These are phyloP conservation scores for Hemicentrotus pulcherrimus DNA, from an alignment of 35 echinoderm and acorn worm genomes.

Conservation along the genomic window DNA sequence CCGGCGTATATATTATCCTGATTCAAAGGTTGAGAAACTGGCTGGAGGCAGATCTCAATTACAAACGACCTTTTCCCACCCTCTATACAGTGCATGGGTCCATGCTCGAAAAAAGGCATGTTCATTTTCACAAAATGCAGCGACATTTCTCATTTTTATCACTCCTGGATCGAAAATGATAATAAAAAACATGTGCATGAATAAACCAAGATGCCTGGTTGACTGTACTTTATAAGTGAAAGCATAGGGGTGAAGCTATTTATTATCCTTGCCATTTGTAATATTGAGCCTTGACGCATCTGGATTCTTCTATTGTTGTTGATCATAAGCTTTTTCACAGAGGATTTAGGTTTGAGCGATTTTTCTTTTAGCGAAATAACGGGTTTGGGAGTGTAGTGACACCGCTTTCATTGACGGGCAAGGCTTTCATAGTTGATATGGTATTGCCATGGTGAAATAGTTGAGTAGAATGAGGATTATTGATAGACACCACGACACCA, in stretches of 20 bases:
- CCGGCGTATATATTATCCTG: not conserved
- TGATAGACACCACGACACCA: not conserved
- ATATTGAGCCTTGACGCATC: not conserved
- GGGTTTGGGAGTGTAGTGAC: not conserved
- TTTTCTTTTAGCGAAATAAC: not conserved
- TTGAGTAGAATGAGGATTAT: not conserved
- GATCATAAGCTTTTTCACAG: not conserved
- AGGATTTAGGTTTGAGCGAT: not conserved
- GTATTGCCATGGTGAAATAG: not conserved
- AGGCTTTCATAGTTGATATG: not conserved
- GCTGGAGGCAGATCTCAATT: not conserved
- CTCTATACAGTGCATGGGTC: not conserved
- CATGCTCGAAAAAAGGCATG: not conserved
- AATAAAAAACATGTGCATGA: not conserved
- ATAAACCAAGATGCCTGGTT: not conserved
- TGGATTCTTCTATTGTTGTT: not conserved
- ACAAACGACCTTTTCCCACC: not conserved
- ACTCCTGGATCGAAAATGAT: not conserved
- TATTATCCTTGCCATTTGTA: not conserved
- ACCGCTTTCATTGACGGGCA: not conserved
- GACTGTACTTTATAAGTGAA: constrained; percentile 1
- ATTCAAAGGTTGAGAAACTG: not conserved
- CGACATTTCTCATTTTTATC: not conserved
- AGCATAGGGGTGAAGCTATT: not conserved
- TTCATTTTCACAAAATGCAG: not conserved